These are phyloP conservation scores for Halesus radiatus DNA, from an alignment of 1,140 invertebrate species.

Conservation along the genomic window DNA sequence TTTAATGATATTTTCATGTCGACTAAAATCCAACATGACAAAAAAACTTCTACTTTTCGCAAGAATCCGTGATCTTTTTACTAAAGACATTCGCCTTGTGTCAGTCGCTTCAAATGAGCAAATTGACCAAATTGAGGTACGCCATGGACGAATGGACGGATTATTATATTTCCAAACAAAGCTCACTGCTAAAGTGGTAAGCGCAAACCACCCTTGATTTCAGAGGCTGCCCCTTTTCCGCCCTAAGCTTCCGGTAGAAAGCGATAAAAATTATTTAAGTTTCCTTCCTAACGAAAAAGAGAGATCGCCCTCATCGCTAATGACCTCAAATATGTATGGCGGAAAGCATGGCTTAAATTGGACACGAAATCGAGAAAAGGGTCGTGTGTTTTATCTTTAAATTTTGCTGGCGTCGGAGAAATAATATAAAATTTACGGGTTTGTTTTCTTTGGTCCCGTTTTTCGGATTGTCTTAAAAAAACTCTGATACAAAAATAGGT, in stretches of 20 bases:
- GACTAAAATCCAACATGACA: no score
- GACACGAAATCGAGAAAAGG: not conserved
- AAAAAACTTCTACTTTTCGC: no score
- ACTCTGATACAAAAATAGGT: no score
- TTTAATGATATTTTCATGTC: no score
- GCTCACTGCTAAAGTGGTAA: slow-evolving; percentile 9
- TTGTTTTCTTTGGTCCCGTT: no score
- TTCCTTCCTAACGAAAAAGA: slow-evolving; percentile 25
- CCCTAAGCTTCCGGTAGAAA: slow-evolving; percentile 12
- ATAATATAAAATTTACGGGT: no score
- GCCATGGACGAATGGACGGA: not conserved
- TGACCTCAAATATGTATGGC: slow-evolving; percentile 12
- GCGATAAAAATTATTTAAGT: slow-evolving; percentile 36
- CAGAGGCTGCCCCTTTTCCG: slow-evolving; percentile 1
- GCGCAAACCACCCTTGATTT: not conserved
- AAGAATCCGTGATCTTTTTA: no score
- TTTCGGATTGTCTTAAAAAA: no score
- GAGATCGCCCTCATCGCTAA: slow-evolving; percentile 17
- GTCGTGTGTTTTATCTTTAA: not conserved
- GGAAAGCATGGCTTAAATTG: not conserved
- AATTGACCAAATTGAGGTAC: slow-evolving; percentile 1
- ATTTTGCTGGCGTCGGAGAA: not conserved
- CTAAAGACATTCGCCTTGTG: no score
- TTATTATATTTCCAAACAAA: slow-evolving; percentile 24
- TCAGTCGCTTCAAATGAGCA: not conserved